Conservation (phyloP, 2,888 invertebrate genomes). For the Tolmerus cingulatus region DNA sequence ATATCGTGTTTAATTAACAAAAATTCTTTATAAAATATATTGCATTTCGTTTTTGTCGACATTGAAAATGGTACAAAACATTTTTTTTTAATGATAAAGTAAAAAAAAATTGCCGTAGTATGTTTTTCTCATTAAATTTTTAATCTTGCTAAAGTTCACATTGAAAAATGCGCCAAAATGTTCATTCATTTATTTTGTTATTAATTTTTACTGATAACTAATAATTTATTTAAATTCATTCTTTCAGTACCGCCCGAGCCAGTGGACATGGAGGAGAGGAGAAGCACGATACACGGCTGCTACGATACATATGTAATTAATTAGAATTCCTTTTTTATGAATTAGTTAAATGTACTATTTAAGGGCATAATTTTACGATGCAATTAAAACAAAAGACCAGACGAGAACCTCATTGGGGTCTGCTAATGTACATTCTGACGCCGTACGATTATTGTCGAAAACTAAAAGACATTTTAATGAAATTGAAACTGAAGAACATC, state of each 20-base stretch:
- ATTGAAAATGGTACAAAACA: neutral
- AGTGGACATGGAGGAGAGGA: slow-evolving; percentile 90
- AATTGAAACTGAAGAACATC: neutral
- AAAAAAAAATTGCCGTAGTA: neutral
- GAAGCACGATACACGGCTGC: slow-evolving; percentile 94
- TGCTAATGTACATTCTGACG: neutral
- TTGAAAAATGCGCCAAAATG: neutral
- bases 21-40: neutral
- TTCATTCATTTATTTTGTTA: neutral
- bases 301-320: slow-evolving; percentile 87
- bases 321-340: slow-evolving; percentile 25
- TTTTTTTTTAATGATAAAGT: neutral
- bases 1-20: neutral
- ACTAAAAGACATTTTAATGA: slow-evolving; percentile 1
- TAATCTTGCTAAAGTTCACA: neutral
- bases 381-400: neutral
- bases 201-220: neutral
- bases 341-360: slow-evolving; percentile 28
- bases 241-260: slow-evolving; percentile 89
- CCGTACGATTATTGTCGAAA: neutral
- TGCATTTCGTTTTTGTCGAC: neutral
- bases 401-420: neutral
- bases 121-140: neutral
- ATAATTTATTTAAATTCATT: neutral
- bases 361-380: slow-evolving; percentile 10